Percentiles rank a stretch among this genome's conserved stretches.
Conservation (phyloP, 2,113 vertebrate species). For the Theropithecus gelada region DNA sequence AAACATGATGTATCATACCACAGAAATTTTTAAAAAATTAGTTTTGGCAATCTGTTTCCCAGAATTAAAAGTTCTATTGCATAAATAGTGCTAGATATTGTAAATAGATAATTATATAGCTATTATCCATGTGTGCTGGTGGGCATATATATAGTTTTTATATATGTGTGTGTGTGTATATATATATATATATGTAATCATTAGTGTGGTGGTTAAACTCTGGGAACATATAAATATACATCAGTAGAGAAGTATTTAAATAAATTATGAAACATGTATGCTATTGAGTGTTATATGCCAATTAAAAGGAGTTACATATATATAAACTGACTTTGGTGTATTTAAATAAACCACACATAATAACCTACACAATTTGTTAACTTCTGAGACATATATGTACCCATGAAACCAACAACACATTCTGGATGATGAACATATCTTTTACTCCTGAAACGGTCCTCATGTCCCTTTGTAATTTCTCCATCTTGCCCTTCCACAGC, state of each 20-base stretch:
- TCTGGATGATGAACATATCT: too few species aligned
- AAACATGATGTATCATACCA: neutral
- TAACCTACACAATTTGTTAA: neutral
- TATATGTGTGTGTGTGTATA: neutral
- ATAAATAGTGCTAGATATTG: neutral
- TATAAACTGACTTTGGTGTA: neutral
- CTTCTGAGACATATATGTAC: neutral
- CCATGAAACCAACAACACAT: neutral
- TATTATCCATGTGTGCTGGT: neutral
- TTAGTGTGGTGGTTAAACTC: neutral
- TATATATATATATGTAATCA: neutral
- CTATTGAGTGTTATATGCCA: neutral
- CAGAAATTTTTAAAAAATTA: neutral
- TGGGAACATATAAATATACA: neutral
- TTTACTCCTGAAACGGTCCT: neutral
- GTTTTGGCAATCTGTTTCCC: neutral
- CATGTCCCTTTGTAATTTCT: neutral
- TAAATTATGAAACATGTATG: neutral
- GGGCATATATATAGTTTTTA: neutral
- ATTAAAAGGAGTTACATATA: neutral
- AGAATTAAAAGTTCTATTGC: neutral
- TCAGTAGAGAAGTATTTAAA: neutral
- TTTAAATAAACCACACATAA: neutral
- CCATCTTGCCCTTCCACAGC: neutral
- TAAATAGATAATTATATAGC: neutral